phyloP scores from a whole-genome alignment of 2,113 vertebrate species.

The Anas platyrhynchos region DNA sequence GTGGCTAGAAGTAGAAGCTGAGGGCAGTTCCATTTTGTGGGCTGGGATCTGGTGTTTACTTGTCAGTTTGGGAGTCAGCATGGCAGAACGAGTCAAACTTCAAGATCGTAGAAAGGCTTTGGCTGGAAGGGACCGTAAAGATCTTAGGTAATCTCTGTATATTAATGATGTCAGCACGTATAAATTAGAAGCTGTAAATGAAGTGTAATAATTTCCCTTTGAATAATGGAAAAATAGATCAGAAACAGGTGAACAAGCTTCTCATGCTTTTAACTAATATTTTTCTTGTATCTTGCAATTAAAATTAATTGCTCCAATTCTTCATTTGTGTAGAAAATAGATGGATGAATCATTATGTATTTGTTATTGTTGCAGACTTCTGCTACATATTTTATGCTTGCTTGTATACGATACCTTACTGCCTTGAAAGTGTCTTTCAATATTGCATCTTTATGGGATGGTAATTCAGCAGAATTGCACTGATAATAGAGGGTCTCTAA shows the following conservation, averaged over 20 bases:
- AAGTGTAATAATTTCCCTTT: background rate
- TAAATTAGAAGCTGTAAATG: background rate
- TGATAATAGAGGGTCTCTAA: background rate
- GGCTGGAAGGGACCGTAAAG: too few species aligned
- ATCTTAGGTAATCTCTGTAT: background rate
- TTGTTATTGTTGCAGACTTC: background rate
- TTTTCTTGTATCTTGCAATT: background rate
- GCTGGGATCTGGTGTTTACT: background rate
- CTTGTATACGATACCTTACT: background rate
- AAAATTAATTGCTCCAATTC: background rate
- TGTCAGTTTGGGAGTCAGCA: background rate
- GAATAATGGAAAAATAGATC: background rate
- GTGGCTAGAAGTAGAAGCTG: background rate
- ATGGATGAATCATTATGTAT: background rate
- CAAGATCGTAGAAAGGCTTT: background rate
- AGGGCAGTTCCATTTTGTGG: background rate
- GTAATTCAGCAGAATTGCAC: background rate
- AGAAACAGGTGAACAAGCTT: background rate
- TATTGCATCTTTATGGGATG: background rate
- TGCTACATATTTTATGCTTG: background rate
- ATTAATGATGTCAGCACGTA: background rate
- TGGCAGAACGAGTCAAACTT: background rate
- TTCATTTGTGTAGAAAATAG: background rate
- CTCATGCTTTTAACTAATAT: background rate
- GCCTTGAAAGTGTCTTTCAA: background rate